These are phyloP conservation scores for Crocidura indochinensis DNA, from an alignment of 2,797 vertebrate genomes.

Conservation along the genomic window DNA sequence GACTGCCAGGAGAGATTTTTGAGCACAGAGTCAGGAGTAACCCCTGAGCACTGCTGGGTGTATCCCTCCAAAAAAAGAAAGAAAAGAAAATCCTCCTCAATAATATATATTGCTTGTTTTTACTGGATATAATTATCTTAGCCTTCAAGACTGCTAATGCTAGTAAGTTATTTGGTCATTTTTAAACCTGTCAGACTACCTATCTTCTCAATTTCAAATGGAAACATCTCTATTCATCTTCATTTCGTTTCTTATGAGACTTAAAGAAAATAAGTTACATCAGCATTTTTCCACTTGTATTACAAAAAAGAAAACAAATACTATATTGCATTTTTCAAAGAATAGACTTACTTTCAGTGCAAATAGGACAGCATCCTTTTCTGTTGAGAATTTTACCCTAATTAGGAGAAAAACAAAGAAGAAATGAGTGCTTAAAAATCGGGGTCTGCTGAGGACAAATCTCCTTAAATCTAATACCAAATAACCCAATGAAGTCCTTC, in stretches of 20 bases:
- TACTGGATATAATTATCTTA: background rate
- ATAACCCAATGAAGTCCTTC: slow-evolving; percentile 83
- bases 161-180: slow-evolving; percentile 44
- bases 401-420: slow-evolving; percentile 85
- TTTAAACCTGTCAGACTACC: slow-evolving; percentile 28
- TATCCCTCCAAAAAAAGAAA: background rate
- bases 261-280: background rate
- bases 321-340: slow-evolving; percentile 52
- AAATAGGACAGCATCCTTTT: slow-evolving; percentile 99
- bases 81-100: slow-evolving; percentile 30
- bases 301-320: slow-evolving; percentile 42
- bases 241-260: background rate
- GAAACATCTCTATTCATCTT: background rate
- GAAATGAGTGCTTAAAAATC: slow-evolving; percentile 81
- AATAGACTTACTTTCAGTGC: slow-evolving; percentile 97
- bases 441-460: slow-evolving; percentile 70
- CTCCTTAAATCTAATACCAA: slow-evolving; percentile 67
- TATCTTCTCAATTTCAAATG: slow-evolving; percentile 4
- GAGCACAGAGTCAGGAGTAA: no score
- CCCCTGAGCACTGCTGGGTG: no score
- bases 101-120: slow-evolving; percentile 28
- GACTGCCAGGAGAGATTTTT: no score
- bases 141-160: slow-evolving; percentile 9
- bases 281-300: background rate
- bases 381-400: slow-evolving; percentile 99